These are phyloP conservation scores for Microdon myrmicae DNA, from an alignment of 2,888 invertebrate species.

Conservation along the genomic window DNA sequence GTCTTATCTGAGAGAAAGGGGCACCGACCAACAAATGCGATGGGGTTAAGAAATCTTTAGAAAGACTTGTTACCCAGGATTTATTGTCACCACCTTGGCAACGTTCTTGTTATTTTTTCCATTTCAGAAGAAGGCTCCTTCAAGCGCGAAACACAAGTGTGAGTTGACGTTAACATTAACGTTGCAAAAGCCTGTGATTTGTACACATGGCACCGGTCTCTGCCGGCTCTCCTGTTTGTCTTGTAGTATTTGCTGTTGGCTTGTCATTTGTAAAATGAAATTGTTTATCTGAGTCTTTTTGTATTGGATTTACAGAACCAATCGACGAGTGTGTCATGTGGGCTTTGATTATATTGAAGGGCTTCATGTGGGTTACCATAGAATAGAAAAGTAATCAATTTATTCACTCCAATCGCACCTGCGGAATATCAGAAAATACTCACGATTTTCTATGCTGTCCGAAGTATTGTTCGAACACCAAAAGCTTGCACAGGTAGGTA, in stretches of 20 bases:
- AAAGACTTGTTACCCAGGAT: slow-evolving; percentile 39
- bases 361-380: slow-evolving; percentile 41
- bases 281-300: slow-evolving; percentile 13
- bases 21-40: slow-evolving; percentile 28
- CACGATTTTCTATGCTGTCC: too few species aligned
- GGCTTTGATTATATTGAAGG: slow-evolving; percentile 39
- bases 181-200: slow-evolving; percentile 33
- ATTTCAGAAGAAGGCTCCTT: slow-evolving; percentile 29
- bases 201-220: slow-evolving; percentile 44
- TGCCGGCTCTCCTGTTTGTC: slow-evolving; percentile 38
- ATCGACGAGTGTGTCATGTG: slow-evolving; percentile 33
- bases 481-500: too few species aligned
- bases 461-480: too few species aligned
- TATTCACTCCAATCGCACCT: slow-evolving; percentile 32
- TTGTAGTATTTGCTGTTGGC: slow-evolving; percentile 42
- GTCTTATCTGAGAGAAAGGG: slow-evolving; percentile 17
- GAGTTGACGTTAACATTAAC: slow-evolving; percentile 17
- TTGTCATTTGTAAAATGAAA: slow-evolving; percentile 46
- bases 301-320: slow-evolving; percentile 21
- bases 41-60: slow-evolving; percentile 35
- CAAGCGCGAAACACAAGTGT: slow-evolving; percentile 3
- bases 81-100: slow-evolving; percentile 19
- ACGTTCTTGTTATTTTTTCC: slow-evolving; percentile 32
- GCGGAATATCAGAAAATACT: too few species aligned
- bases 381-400: slow-evolving; percentile 19